phyloP scores from a whole-genome alignment of 1,140 invertebrate species.

The Tetranychus urticae region DNA sequence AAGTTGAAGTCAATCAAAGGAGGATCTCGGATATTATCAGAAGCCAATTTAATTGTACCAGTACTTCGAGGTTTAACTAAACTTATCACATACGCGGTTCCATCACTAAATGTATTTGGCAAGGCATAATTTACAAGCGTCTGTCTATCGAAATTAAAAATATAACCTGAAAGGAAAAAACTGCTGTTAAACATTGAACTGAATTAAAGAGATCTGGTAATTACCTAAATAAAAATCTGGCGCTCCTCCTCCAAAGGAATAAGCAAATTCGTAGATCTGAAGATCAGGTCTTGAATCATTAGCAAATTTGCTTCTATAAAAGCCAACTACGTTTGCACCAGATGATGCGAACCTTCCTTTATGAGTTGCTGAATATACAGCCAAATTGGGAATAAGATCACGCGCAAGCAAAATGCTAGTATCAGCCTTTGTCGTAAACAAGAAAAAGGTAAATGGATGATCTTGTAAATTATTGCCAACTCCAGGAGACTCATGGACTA shows the following conservation, averaged over 20 bases:
- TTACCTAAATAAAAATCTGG: background rate
- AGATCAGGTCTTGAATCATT: background rate
- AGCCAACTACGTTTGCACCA: background rate
- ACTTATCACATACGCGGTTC: background rate
- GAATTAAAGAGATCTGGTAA: background rate
- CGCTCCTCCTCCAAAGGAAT: background rate
- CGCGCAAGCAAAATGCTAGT: background rate
- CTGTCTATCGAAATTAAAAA: background rate
- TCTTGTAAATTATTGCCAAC: conserved; percentile 24
- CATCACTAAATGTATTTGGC: background rate
- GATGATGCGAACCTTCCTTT: background rate
- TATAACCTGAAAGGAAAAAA: background rate
- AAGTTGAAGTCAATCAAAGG: background rate
- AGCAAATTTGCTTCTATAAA: background rate
- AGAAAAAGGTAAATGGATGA: conserved; percentile 11
- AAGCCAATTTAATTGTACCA: background rate
- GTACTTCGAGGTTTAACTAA: background rate
- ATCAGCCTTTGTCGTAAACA: background rate
- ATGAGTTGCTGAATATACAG: background rate
- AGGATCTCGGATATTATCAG: background rate
- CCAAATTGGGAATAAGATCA: too few relatives aligned
- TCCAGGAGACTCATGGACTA: conserved; percentile 19
- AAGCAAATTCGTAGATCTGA: background rate
- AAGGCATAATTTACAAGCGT: background rate
- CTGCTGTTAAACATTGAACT: background rate